These are phyloP conservation scores for Limnodromus scolopaceus DNA, from an alignment of 2,797 vertebrate genomes.

Conservation along the genomic window DNA sequence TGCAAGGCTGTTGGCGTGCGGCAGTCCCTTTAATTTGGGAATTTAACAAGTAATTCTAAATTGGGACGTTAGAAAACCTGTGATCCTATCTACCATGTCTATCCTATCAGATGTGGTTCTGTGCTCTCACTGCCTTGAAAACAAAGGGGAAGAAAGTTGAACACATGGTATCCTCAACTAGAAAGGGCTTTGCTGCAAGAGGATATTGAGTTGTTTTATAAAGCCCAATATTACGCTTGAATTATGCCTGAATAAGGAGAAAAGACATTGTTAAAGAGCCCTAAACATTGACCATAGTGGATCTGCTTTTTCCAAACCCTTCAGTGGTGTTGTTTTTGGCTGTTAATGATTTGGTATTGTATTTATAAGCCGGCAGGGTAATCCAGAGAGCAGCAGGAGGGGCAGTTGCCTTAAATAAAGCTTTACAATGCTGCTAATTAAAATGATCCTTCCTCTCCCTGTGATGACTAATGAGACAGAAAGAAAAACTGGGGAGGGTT, in stretches of 20 bases:
- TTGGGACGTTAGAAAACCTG: neutral
- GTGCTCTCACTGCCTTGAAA: neutral
- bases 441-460: conserved; percentile 74
- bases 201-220: conserved; percentile 60
- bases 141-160: conserved; percentile 47
- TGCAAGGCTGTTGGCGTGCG: neutral
- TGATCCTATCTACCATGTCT: neutral
- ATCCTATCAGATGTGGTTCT: conserved; percentile 24
- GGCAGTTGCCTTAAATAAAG: conserved; percentile 68
- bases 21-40: conserved; percentile 10
- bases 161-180: conserved; percentile 27
- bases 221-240: conserved; percentile 69
- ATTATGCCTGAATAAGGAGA: conserved; percentile 66
- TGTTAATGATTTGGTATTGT: conserved; percentile 69
- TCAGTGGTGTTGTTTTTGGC: neutral
- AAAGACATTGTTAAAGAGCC: conserved; percentile 60
- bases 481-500: conserved; percentile 63
- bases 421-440: conserved; percentile 79
- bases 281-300: conserved; percentile 31
- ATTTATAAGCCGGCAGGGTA: conserved; percentile 69
- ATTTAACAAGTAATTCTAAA: conserved; percentile 47
- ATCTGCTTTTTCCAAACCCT: conserved; percentile 46
- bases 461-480: conserved; percentile 74
- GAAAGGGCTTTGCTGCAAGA: conserved; percentile 45
- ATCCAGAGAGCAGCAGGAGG: conserved; percentile 76